These are phyloP conservation scores for Plestiodon gilberti DNA, from an alignment of 2,113 vertebrate species.

Conservation along the genomic window DNA sequence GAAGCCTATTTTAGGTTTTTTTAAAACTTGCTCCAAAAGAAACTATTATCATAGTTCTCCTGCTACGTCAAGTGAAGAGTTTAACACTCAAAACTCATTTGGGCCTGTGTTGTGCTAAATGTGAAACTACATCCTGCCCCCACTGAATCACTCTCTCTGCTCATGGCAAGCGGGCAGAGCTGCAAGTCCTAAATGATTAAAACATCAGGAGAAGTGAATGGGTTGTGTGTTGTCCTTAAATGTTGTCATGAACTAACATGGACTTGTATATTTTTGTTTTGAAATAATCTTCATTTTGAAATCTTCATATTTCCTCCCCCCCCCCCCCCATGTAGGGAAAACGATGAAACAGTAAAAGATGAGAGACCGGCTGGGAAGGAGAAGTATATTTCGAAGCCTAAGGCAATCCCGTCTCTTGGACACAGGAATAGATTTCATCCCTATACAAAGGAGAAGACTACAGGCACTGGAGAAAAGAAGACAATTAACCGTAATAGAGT, in stretches of 20 bases:
- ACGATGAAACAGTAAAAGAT: conserved; percentile 85
- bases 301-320: too few species aligned
- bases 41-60: neutral
- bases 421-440: conserved; percentile 91
- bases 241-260: neutral
- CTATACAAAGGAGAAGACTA: conserved; percentile 91
- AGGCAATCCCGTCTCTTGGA: conserved; percentile 77
- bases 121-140: neutral
- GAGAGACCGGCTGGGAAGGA: conserved; percentile 88
- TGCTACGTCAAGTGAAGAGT: neutral
- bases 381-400: conserved; percentile 72
- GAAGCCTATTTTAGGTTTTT: neutral
- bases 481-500: conserved; percentile 88
- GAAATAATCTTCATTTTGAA: conserved; percentile 46
- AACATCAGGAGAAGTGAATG: neutral
- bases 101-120: neutral
- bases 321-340: conserved; percentile 77
- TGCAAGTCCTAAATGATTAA: neutral
- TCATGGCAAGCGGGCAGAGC: neutral
- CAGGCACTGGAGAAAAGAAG: conserved; percentile 87
- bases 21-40: neutral
- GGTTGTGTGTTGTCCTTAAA: too few species aligned
- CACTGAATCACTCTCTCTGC: neutral
- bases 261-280: neutral
- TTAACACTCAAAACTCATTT: neutral